Base-by-base conservation (phyloP, 2,888 invertebrate species). In the Diadegma fenestrale region DNA sequence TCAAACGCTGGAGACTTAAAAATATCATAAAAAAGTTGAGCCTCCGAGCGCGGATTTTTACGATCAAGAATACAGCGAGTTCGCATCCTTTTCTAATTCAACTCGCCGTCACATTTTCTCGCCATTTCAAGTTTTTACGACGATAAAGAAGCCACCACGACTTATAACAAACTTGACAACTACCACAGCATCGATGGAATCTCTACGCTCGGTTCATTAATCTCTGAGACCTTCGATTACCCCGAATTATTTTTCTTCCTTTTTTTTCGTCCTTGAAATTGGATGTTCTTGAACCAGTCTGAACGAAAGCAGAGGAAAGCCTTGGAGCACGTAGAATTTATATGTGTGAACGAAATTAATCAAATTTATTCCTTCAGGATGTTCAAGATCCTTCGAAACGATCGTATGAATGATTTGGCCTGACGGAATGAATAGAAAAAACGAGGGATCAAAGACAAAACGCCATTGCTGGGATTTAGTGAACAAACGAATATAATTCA, bases 21-120 rank as follows among this genome's bases (percentile, higher is more conserved):
- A 64, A 45, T 33, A 51, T 64, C 64, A 48, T 76, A 64, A 76
- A 76, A n/a, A 75, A 64, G 33, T 33, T 33, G 26, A 5, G 26
- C 26, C 14, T 58, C 5, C 26, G 14, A 10, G 12, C 14, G 26
- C 26, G 5, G 26, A 14, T 58, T 58, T 54, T 58, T 58, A 58
- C 58, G 58, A 58, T 58, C 58, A 1, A 6, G 26, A 58, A 12
- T 14, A n/a, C n/a, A 22, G 54, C 54, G 22, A 54, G 22, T 54
- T 26, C 14, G 26, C 58, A 58, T 26, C 14, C 26, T 58, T 14
- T 26, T 26, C 58, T 58, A n/a, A n/a, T n/a, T 26, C 5, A 5
- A 58, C 14, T 26, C 26, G 10, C 12, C 26, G 26, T 26, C 58
- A 58, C 14, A 26, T 58, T 58, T 58, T 58, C 14, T 14, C 54